These are phyloP conservation scores for Crotalus tigris DNA, from an alignment of 2,113 vertebrate genomes.

Conservation along the genomic window DNA sequence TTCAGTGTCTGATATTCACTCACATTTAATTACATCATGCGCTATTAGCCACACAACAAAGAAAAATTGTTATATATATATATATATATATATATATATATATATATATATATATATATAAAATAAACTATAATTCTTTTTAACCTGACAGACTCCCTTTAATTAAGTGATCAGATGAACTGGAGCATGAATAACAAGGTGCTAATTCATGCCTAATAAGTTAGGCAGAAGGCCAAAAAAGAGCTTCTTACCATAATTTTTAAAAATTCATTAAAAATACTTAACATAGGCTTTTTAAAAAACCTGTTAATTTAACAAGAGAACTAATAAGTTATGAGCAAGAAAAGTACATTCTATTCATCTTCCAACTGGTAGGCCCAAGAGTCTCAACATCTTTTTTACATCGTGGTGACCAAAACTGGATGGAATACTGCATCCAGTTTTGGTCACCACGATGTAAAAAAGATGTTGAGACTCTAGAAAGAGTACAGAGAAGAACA, in stretches of 20 bases:
- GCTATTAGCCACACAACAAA: not conserved
- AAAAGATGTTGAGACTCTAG: no score
- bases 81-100: no score
- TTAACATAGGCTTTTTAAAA: not conserved
- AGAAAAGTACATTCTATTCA: constrained; percentile 3
- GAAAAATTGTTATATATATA: not conserved
- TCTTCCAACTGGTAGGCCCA: not conserved
- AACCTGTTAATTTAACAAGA: constrained; percentile 33
- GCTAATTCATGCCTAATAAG: constrained; percentile 34
- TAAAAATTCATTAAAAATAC: constrained; percentile 30
- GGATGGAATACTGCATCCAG: no score
- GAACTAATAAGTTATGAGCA: not conserved
- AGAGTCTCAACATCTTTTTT: not conserved
- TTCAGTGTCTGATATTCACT: rapidly evolving
- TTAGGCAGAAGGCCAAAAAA: constrained; percentile 35
- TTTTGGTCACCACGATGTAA: no score
- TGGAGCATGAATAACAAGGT: constrained; percentile 28
- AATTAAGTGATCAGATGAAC: constrained; percentile 38
- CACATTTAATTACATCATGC: rapidly evolving
- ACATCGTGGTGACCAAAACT: no score
- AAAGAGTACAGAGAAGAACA: no score
- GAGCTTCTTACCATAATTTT: constrained; percentile 23
- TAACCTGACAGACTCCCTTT: constrained; percentile 35
- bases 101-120: no score
- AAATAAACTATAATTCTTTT: constrained; percentile 6